Conservation (phyloP, 35 echinoderm and acorn worm species). For the Apostichopus parvimensis region DNA sequence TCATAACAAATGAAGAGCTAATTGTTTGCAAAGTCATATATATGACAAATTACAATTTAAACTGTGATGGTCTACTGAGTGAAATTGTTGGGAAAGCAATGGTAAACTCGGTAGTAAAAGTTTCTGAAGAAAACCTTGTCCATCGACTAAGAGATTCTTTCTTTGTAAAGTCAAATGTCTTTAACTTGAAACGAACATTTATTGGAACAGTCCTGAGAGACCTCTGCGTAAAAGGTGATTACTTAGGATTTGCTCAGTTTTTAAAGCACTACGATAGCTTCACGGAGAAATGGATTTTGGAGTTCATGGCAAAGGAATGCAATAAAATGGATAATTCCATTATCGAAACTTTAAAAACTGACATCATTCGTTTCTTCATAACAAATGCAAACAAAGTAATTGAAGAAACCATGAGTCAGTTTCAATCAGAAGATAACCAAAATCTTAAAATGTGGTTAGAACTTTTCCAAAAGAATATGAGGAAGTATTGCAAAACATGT, state of each 20-base stretch:
- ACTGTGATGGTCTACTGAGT: background rate
- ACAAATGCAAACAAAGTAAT: background rate
- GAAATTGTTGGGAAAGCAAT: slow-evolving; percentile 36
- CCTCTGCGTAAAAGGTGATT: background rate
- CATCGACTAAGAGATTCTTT: background rate
- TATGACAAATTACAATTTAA: background rate
- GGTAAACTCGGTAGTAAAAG: background rate
- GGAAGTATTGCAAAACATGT: background rate
- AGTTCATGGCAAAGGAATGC: background rate
- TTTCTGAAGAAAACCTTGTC: background rate
- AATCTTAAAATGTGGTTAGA: background rate
- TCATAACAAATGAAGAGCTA: background rate
- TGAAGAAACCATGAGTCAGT: background rate
- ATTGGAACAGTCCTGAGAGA: slow-evolving; percentile 36
- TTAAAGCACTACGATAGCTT: background rate
- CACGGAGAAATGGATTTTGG: background rate
- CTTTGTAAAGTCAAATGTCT: background rate
- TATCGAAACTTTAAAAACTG: background rate
- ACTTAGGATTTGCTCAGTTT: background rate
- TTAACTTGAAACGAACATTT: slow-evolving; percentile 22
- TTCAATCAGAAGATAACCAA: background rate
- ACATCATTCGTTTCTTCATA: background rate
- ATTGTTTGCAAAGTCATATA: background rate
- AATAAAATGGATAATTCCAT: background rate
- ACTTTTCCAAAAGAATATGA: background rate